These are phyloP conservation scores for Tyria jacobaeae DNA, from an alignment of 2,888 invertebrate species.

Conservation along the genomic window DNA sequence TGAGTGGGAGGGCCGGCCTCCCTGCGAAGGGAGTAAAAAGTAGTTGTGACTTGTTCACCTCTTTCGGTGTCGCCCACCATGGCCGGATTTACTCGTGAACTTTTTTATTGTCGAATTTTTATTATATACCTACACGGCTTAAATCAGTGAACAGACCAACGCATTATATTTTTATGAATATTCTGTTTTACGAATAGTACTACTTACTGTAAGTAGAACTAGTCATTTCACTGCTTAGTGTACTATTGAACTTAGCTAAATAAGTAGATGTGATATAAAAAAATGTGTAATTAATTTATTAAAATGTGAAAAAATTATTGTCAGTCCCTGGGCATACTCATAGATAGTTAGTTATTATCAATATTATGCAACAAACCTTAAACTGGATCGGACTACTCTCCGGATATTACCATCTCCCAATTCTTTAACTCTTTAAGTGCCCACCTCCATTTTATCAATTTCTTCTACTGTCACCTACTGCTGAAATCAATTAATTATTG, in stretches of 20 bases:
- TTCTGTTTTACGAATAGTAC: constrained; percentile 6
- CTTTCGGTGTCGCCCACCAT: constrained; percentile 84
- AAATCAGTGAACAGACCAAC: constrained; percentile 37
- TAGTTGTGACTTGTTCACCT: constrained; percentile 86
- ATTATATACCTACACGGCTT: constrained; percentile 48
- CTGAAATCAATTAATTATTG: too few relatives aligned
- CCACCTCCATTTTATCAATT: too few relatives aligned
- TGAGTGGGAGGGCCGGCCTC: constrained; percentile 67
- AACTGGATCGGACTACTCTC: too few relatives aligned
- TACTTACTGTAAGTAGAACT: background rate
- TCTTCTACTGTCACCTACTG: too few relatives aligned
- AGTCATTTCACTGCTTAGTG: background rate
- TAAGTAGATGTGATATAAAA: background rate
- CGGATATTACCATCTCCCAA: too few relatives aligned
- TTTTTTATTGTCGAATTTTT: constrained; percentile 64
- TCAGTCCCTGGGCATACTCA: background rate
- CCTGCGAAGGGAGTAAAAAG: constrained; percentile 84
- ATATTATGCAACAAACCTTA: too few relatives aligned
- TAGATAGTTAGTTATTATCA: background rate
- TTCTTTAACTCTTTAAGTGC: too few relatives aligned
- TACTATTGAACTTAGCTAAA: background rate
- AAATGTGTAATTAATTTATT: too few relatives aligned
- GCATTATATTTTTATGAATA: constrained; percentile 28
- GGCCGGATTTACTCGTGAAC: constrained; percentile 66
- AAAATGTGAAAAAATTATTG: background rate